Evolutionary conservation across 2,797 vertebrate genomes (phyloP).

Genomic region (Nyctalus aviator): DNA sequence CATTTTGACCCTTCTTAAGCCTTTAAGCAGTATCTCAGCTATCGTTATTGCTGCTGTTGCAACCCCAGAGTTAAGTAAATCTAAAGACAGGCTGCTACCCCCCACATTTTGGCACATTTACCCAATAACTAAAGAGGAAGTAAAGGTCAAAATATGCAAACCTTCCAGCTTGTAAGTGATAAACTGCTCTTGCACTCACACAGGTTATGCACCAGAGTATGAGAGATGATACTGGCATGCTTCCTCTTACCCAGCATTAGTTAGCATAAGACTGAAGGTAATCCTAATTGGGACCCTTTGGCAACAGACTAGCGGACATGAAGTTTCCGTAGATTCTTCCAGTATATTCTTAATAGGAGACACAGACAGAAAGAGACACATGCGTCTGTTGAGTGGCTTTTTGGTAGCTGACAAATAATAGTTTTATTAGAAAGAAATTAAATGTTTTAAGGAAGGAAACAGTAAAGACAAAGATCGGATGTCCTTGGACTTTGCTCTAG

Average conservation of each 20-base stretch:
- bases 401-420: constrained; percentile 5
- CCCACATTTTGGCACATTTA: background rate
- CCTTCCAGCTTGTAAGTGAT: background rate
- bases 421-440: constrained; percentile 7
- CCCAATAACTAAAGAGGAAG: background rate
- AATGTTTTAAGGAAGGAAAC: background rate
- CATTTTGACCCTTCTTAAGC: background rate
- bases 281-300: background rate
- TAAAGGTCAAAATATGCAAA: background rate
- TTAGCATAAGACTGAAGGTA: background rate
- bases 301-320: background rate
- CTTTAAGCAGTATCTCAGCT: background rate
- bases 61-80: background rate
- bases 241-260: background rate
- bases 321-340: background rate
- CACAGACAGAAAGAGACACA: background rate
- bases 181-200: background rate
- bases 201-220: background rate
- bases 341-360: background rate
- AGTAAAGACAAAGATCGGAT: background rate
- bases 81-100: background rate
- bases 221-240: background rate
- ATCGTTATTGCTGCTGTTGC: background rate
- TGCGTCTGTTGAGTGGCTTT: background rate
- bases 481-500: background rate